Percentiles rank a stretch among this genome's conserved stretches.
These are phyloP conservation scores for Mamestra brassicae DNA, from an alignment of 2,888 invertebrate genomes.

Conservation along the genomic window DNA sequence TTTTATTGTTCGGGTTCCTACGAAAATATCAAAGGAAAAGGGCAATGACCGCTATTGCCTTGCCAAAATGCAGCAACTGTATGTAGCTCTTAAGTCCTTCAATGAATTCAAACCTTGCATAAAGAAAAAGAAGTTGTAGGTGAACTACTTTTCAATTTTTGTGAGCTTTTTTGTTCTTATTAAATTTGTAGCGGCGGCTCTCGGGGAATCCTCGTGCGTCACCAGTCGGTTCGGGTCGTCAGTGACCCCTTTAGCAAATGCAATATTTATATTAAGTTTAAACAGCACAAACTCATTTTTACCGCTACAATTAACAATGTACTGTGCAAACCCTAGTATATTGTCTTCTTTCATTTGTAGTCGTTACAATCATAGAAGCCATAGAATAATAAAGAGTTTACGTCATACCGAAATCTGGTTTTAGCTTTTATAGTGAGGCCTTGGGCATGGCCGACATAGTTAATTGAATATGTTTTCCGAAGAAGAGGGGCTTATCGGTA, in stretches of 20 bases:
- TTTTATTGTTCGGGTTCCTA: too few species aligned
- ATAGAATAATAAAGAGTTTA: conserved; percentile 17
- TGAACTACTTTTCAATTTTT: conserved; percentile 39
- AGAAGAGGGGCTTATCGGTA: conserved; percentile 23
- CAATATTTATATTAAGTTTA: conserved; percentile 4
- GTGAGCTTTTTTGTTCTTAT: conserved; percentile 17
- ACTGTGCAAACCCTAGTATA: neutral
- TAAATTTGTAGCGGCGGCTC: conserved; percentile 37
- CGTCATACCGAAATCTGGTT: conserved; percentile 40
- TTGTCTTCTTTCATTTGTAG: conserved; percentile 13
- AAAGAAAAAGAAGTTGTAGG: conserved; percentile 31
- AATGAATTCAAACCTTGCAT: conserved; percentile 29
- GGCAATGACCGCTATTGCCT: too few species aligned
- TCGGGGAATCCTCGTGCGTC: conserved; percentile 3
- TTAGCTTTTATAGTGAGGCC: conserved; percentile 34
- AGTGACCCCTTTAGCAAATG: conserved; percentile 24
- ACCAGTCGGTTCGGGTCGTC: neutral
- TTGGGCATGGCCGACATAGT: conserved; percentile 6
- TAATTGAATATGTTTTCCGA: conserved; percentile 45
- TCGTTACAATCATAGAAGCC: conserved; percentile 26
- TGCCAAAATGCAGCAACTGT: too few species aligned
- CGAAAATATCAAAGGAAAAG: too few species aligned
- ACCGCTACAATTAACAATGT: neutral
- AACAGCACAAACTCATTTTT: neutral
- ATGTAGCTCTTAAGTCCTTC: conserved; percentile 4